Percentiles rank a stretch among this genome's conserved stretches.
These are phyloP conservation scores for Glaucidium brasilianum DNA, from an alignment of 2,113 vertebrate genomes.

Conservation along the genomic window DNA sequence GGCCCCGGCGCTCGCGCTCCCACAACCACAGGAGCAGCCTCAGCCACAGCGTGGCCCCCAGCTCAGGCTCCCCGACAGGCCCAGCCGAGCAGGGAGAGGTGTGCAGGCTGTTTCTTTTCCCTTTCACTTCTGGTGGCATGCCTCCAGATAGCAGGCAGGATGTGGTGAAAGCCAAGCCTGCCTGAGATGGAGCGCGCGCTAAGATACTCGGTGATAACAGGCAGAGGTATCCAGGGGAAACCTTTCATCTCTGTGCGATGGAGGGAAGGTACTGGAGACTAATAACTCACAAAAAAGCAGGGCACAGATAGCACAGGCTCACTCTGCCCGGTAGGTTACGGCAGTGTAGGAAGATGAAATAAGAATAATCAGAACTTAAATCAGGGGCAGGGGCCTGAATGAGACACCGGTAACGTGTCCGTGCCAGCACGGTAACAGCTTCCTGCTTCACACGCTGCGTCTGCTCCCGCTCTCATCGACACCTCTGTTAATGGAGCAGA, in stretches of 20 bases:
- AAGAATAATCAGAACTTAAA: slow-evolving; percentile 17
- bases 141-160: slow-evolving; percentile 12
- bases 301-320: not conserved
- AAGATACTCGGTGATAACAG: not conserved
- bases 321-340: not conserved
- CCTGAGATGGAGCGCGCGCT: not conserved
- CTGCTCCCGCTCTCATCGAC: not conserved
- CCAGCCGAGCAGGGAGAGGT: not conserved
- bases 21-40: not conserved
- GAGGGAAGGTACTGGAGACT: not conserved
- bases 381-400: not conserved
- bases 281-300: not conserved
- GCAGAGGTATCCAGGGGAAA: slow-evolving; percentile 30
- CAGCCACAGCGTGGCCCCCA: fast-evolving
- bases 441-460: not conserved
- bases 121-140: slow-evolving; percentile 26
- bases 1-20: fast-evolving
- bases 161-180: slow-evolving; percentile 51
- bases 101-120: not conserved
- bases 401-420: not conserved
- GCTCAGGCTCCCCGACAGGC: not conserved
- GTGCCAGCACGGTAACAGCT: fast-evolving
- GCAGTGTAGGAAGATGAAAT: slow-evolving; percentile 29
- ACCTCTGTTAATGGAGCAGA: not conserved
- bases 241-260: slow-evolving; percentile 13